phyloP scores from a whole-genome alignment of 2,797 vertebrate species.

The Oryzias sinensis region DNA sequence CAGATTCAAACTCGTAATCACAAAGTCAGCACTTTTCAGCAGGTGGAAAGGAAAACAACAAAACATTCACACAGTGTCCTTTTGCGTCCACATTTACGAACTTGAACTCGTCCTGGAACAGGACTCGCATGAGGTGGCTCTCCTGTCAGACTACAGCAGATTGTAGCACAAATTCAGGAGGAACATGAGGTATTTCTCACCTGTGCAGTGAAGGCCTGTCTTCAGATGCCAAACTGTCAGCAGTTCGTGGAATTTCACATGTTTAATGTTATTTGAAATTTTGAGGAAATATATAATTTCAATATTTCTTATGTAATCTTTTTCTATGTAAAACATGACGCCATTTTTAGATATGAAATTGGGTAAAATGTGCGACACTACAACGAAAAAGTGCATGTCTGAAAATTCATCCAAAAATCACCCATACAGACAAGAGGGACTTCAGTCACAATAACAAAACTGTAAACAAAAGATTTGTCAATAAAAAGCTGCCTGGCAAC shows the following conservation, averaged over 20 bases:
- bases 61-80: no score
- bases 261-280: conserved; percentile 13
- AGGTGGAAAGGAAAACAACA: background rate
- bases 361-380: no score
- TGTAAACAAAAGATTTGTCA: background rate
- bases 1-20: background rate
- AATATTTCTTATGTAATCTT: no score
- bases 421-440: background rate
- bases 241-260: conserved; percentile 22
- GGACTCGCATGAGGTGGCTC: conserved; percentile 23
- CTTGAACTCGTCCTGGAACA: conserved; percentile 7
- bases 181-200: conserved; percentile 57
- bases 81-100: no score
- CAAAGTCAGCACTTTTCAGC: background rate
- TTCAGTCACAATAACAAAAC: background rate
- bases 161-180: conserved; percentile 50
- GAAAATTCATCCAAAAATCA: no score
- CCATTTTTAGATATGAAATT: no score
- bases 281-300: background rate
- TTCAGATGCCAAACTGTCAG: conserved; percentile 21
- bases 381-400: no score
- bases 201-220: conserved; percentile 18
- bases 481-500: background rate
- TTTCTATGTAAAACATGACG: no score
- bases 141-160: conserved; percentile 38